Evolutionary conservation across 2,888 invertebrate species (phyloP), one percentile per base, ranked within the genome.

Genomic region (Ectobius pallidus): DNA sequence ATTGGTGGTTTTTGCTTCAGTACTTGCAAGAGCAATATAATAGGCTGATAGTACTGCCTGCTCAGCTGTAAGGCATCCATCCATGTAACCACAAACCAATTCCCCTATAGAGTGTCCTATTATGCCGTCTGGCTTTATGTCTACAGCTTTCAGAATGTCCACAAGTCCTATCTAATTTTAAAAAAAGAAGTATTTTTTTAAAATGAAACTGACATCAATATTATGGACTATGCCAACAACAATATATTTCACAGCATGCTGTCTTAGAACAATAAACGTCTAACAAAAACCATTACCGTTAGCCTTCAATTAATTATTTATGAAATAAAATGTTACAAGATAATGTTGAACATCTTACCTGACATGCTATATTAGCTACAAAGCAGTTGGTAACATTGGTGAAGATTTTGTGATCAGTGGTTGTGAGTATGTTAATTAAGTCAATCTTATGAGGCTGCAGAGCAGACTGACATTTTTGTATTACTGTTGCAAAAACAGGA

Each of bases 71-170:
- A 90, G 84, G 71, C 86, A 86, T 9, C 88, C 88, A 80, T 90
- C 90, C 71, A 88, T 88, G 79, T 90, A 90, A 9, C 87, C 88
- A 81, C 89, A 89, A 30, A 87, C 89, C 72, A 90, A 82, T 80
- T 90, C 90, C 61, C 90, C 90, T 1, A 87, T 87, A 25, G 88
- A 88, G 82, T 90, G 88, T 77, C 92, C 94, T 76, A 94, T 88
- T 77, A 93, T 90, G 39, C 90, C 89, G 81, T 93, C 92, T 7
- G 93, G 91, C 67, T 85, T 83, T 42, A 94, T 83, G 14, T 89
- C 90, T 18, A 88, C 80, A 3, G 82, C 83, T 67, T 82, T 84
- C 65, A 94, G 82, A 4, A 92, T 81, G 80, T 94, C 92, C 46
- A 87, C 86, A 46, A 89, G 80, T 11, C 84, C 87, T 76, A 92